Percentiles rank a stretch among this genome's conserved stretches.
Conservation (phyloP, 2,113 vertebrate genomes). For the Gobio gobio region DNA sequence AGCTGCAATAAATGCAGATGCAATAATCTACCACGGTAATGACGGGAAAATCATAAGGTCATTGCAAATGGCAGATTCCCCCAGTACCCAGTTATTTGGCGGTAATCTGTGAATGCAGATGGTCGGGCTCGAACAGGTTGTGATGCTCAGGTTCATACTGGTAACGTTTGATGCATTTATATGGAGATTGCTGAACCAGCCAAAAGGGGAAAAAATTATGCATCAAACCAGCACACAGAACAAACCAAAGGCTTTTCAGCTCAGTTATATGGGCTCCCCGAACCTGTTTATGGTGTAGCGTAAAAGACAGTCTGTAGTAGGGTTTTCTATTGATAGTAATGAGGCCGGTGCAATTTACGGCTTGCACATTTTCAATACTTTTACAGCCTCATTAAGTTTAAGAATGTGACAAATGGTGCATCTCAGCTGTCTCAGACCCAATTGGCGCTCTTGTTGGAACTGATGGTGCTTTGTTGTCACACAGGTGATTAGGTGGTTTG, state of each 20-base stretch:
- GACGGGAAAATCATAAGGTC: constrained; percentile 27
- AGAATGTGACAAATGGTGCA: constrained; percentile 41
- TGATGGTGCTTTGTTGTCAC: constrained; percentile 34
- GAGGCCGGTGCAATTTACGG: background rate
- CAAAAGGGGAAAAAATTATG: constrained; percentile 3
- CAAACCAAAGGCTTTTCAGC: background rate
- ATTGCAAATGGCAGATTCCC: constrained; percentile 13
- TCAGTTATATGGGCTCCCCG: background rate
- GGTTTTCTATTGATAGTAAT: constrained; percentile 19
- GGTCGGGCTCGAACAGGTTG: background rate
- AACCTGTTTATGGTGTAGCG: background rate
- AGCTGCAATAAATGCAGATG: constrained; percentile 34
- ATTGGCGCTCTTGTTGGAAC: background rate
- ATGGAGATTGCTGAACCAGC: constrained; percentile 6
- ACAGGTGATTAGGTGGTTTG: constrained; percentile 42
- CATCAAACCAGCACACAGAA: background rate
- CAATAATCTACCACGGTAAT: constrained; percentile 5
- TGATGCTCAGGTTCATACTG: background rate
- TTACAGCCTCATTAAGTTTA: constrained; percentile 43
- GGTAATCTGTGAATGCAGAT: constrained; percentile 32
- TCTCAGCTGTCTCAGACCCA: constrained; percentile 1
- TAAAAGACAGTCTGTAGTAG: constrained; percentile 1
- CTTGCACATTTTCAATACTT: constrained; percentile 17
- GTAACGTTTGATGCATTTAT: constrained; percentile 8
- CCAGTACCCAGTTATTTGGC: constrained; percentile 10